Conservation (phyloP, 2,888 invertebrate genomes). For the Brachyopa scutellaris region DNA sequence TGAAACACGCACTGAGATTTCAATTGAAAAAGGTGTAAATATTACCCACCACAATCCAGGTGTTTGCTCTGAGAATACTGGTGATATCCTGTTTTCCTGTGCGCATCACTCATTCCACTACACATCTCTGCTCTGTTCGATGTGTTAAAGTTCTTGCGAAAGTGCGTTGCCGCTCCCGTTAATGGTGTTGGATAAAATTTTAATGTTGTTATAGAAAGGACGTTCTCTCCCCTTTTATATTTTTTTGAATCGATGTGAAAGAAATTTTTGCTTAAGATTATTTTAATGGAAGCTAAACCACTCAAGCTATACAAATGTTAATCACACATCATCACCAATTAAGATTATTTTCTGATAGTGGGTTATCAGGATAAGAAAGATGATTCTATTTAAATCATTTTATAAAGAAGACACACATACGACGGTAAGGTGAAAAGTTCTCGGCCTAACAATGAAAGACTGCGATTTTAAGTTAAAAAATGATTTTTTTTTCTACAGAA, state of each 20-base stretch:
- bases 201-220: conserved; percentile 25
- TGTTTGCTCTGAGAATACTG: conserved; percentile 38
- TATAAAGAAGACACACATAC: too few relatives aligned
- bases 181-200: conserved; percentile 12
- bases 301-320: background rate
- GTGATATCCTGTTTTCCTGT: conserved; percentile 42
- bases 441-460: too few relatives aligned
- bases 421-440: too few relatives aligned
- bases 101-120: background rate
- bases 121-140: background rate
- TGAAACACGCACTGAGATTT: conserved; percentile 34
- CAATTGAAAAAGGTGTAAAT: conserved; percentile 54
- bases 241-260: conserved; percentile 3
- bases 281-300: conserved; percentile 27
- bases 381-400: too few relatives aligned
- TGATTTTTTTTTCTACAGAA: too few relatives aligned
- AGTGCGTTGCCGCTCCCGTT: conserved; percentile 32
- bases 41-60: conserved; percentile 43
- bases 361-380: conserved; percentile 18
- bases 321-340: conserved; percentile 33
- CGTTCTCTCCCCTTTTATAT: background rate
- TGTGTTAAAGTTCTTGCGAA: conserved; percentile 31
- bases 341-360: conserved; percentile 19
- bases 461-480: too few relatives aligned
- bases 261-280: conserved; percentile 41